Conservation (phyloP, 2,113 vertebrate species). For the Melospiza georgiana region DNA sequence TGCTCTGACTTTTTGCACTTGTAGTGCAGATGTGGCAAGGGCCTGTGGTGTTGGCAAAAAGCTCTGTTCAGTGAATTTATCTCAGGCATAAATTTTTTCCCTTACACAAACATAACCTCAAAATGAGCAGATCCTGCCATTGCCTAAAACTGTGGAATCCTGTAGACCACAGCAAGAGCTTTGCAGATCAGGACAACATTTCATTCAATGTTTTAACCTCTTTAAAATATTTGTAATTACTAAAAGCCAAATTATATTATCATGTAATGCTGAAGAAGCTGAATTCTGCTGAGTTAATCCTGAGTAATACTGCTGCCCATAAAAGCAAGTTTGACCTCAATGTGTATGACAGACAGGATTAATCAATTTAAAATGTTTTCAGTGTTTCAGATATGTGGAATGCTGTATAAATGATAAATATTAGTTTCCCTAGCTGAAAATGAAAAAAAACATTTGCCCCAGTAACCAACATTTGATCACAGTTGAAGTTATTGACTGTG, state of each 20-base stretch:
- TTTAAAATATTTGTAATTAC: neutral
- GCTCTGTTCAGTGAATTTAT: neutral
- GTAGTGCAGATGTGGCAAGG: neutral
- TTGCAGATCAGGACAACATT: neutral
- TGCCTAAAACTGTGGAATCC: neutral
- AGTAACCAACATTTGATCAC: neutral
- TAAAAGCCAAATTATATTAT: neutral
- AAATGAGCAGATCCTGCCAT: neutral
- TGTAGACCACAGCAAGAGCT: neutral
- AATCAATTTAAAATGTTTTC: neutral
- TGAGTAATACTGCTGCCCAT: neutral
- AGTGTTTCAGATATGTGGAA: neutral
- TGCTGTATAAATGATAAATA: neutral
- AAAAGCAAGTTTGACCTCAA: neutral
- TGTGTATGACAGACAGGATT: neutral
- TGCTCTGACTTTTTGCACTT: neutral
- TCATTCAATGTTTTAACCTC: neutral
- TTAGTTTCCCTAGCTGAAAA: neutral
- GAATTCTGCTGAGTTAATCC: neutral
- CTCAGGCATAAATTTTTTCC: neutral
- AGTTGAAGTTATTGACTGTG: neutral
- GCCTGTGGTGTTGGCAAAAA: neutral
- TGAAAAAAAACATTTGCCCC: neutral
- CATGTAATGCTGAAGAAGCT: neutral
- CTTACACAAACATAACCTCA: neutral